Evolutionary conservation across 2,888 invertebrate genomes (phyloP).

Genomic region (Ophion slaviceki): DNA sequence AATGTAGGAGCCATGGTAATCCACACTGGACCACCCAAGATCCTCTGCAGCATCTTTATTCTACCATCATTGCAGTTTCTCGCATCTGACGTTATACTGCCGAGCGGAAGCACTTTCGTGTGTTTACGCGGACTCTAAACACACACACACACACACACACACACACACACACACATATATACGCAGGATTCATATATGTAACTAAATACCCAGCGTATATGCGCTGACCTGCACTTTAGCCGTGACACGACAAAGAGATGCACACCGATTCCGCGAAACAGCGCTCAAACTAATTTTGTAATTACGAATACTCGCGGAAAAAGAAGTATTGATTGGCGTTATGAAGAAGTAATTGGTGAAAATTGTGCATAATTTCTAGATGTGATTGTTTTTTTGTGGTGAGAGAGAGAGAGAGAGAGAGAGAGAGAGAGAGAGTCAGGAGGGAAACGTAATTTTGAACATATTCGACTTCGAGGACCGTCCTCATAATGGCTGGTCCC

Average conservation of each 20-base stretch:
- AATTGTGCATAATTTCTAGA: neutral
- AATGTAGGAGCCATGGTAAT: slow-evolving; percentile 15
- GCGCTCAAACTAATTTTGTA: slow-evolving; percentile 4
- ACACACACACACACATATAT: too few species aligned
- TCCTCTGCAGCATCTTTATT: slow-evolving; percentile 56
- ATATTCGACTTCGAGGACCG: too few species aligned
- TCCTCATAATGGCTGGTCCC: too few species aligned
- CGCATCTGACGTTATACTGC: slow-evolving; percentile 56
- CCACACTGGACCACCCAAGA: slow-evolving; percentile 62
- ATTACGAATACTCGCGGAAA: slow-evolving; percentile 1
- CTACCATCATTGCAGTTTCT: slow-evolving; percentile 53
- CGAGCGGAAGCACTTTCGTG: slow-evolving; percentile 57
- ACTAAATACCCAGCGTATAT: slow-evolving; percentile 24
- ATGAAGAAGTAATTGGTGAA: neutral
- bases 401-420: too few species aligned
- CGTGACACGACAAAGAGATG: slow-evolving; percentile 16
- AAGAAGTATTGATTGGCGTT: slow-evolving; percentile 3
- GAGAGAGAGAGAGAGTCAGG: too few species aligned
- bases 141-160: too few species aligned
- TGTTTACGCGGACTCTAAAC: slow-evolving; percentile 27
- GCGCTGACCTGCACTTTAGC: slow-evolving; percentile 4
- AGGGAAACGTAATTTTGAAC: too few species aligned
- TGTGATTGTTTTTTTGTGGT: neutral
- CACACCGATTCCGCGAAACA: slow-evolving; percentile 12
- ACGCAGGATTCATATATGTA: slow-evolving; percentile 9